phyloP scores from a whole-genome alignment of 2,888 invertebrate genomes.

The Microdon myrmicae region DNA sequence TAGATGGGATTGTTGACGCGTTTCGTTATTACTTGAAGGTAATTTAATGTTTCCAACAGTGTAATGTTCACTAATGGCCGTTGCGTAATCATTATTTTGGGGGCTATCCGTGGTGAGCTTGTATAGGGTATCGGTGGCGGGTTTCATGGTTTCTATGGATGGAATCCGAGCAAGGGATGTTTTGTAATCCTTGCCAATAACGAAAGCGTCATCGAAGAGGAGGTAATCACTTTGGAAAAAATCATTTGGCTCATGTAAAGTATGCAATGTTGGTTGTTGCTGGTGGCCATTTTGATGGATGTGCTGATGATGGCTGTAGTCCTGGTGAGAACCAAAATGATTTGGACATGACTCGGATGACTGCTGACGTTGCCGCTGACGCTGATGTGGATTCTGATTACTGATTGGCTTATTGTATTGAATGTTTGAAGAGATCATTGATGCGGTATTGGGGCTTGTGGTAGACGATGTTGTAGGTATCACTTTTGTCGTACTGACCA shows the following conservation, averaged over 20 bases:
- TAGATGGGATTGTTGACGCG: conserved; percentile 13
- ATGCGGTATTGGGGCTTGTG: conserved; percentile 28
- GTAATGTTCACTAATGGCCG: conserved; percentile 48
- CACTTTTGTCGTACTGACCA: conserved; percentile 33
- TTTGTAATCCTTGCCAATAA: conserved; percentile 29
- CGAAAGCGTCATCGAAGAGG: conserved; percentile 41
- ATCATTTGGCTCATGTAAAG: conserved; percentile 39
- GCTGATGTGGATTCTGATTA: conserved; percentile 31
- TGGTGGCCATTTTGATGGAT: conserved; percentile 9
- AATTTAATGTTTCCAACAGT: conserved; percentile 42
- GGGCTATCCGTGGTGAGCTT: conserved; percentile 33
- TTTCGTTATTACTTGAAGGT: conserved; percentile 29
- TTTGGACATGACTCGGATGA: conserved; percentile 25
- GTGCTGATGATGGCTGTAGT: conserved; percentile 12
- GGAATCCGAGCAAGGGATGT: conserved; percentile 2
- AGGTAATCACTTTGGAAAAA: conserved; percentile 49
- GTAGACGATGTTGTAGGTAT: conserved; percentile 14
- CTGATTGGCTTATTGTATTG: conserved; percentile 43
- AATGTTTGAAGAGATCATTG: conserved; percentile 48
- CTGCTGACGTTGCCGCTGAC: conserved; percentile 31
- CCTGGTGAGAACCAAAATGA: conserved; percentile 26
- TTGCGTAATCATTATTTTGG: conserved; percentile 50
- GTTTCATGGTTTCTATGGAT: conserved; percentile 10
- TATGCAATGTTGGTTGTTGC: conserved; percentile 10
- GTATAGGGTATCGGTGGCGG: conserved; percentile 26